These are phyloP conservation scores for Luscinia megarhynchos DNA, from an alignment of 2,797 vertebrate species.

Conservation along the genomic window DNA sequence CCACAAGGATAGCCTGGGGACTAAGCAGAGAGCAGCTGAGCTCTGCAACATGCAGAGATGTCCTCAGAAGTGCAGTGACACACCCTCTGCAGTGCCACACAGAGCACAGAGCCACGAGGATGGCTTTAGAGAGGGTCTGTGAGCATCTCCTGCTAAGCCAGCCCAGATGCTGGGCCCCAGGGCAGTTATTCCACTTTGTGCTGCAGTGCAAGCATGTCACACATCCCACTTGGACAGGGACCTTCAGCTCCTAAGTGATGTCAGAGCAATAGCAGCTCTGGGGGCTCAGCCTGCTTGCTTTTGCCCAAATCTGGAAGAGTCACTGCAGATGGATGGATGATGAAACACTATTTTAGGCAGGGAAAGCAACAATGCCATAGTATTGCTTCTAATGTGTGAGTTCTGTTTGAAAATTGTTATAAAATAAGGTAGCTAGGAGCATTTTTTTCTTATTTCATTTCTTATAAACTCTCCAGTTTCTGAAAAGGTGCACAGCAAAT, in stretches of 20 bases:
- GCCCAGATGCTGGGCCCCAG: slow-evolving; percentile 31
- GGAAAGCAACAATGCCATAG: not conserved
- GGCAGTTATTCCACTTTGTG: slow-evolving; percentile 26
- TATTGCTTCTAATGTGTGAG: not conserved
- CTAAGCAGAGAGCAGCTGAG: slow-evolving; percentile 1
- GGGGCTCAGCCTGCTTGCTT: slow-evolving; percentile 17
- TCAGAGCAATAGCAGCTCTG: slow-evolving; percentile 4
- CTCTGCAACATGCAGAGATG: not conserved
- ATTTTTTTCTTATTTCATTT: not conserved
- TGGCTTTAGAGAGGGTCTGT: slow-evolving; percentile 14
- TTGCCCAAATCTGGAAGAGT: slow-evolving; percentile 41
- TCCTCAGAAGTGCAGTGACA: not conserved
- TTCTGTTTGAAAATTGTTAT: not conserved
- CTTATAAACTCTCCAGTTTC: not conserved
- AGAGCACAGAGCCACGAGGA: not conserved
- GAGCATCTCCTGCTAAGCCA: slow-evolving; percentile 38
- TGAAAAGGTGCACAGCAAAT: not conserved
- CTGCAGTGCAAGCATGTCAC: not conserved
- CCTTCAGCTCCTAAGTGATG: not conserved
- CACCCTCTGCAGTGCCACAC: not conserved
- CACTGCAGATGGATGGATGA: rapidly evolving
- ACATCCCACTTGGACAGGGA: not conserved
- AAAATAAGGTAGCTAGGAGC: not conserved
- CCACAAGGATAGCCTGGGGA: not conserved
- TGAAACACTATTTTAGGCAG: not conserved